Base-by-base conservation (phyloP, 2,113 vertebrate species). In the Crypturellus undulatus region DNA sequence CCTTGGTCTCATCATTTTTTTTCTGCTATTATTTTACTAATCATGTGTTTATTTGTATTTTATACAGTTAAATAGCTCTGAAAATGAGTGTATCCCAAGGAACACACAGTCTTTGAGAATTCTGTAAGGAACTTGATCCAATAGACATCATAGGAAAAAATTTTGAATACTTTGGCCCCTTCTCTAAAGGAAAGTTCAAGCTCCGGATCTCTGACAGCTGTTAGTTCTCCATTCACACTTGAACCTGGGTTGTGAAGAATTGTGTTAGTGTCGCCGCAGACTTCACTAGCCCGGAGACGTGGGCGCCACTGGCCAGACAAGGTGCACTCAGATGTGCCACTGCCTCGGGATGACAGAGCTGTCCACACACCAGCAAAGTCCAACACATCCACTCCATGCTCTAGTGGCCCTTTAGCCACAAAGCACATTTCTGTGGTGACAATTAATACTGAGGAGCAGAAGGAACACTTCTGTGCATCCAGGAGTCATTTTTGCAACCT, bases 81-180 rank as follows among this genome's bases (percentile, higher is more conserved):
- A 67, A n/a, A 42, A 75, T n/a, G 77, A 79, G 36, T 24, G 19
- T 79, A 34, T 40, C 32, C 75, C 65, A 62, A 90, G 40, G 54
- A 88, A 60, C 68, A 91, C 81, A 84, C 51, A 75, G 51, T 80
- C 75, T 20, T 84, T 10, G 45, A 77, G 56, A 97, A 95, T 64
- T 81, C 84, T 84, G 71, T 58, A 64, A n/a, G 93, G 91, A 96
- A 77, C 47, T 15, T 9, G 15, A 71, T 63, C 73, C 91, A 93
- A 87, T 69, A 71, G 17, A 87, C 76, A 62, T 45, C 65, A 92
- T 9, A 93, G 85, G 92, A 94, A 95, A 87, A 89, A 92, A 73
- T 34, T 87, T 81, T 70, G 49, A 92, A 86, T 84, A 36, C 40
- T 47, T 69, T 93, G 68, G 63, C 70, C 32, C 9, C 54, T 15